These are phyloP conservation scores for Spea multiplicata DNA, from an alignment of 2,113 vertebrate genomes.

Conservation along the genomic window DNA sequence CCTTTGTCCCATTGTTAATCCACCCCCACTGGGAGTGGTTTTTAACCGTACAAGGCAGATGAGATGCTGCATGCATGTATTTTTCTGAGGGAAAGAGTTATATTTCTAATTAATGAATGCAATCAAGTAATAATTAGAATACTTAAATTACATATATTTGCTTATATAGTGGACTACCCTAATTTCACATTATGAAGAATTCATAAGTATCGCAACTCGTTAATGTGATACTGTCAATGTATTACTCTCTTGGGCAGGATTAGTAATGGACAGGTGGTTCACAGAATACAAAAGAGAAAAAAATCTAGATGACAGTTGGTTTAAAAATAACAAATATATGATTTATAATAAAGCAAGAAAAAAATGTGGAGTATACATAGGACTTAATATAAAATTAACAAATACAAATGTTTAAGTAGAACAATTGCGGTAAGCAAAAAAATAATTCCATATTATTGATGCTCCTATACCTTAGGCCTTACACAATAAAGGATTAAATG, in stretches of 20 bases:
- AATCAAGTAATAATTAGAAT: conserved; percentile 38
- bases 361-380: conserved; percentile 14
- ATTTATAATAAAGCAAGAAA: conserved; percentile 33
- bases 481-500: too few species aligned
- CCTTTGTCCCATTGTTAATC: too few species aligned
- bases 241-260: conserved; percentile 36
- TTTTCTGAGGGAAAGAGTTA: too few species aligned
- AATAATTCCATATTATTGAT: too few species aligned
- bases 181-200: conserved; percentile 19
- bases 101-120: neutral
- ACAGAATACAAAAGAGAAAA: conserved; percentile 22
- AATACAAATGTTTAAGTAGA: conserved; percentile 34
- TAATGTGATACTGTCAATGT: conserved; percentile 3
- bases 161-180: conserved; percentile 3
- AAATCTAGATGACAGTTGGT: conserved; percentile 21
- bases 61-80: too few species aligned
- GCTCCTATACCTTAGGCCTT: too few species aligned
- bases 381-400: conserved; percentile 29
- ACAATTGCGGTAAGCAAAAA: neutral
- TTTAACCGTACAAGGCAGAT: too few species aligned
- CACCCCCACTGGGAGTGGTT: too few species aligned
- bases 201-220: conserved; percentile 17
- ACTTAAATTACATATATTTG: conserved; percentile 13
- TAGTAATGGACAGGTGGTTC: conserved; percentile 40
- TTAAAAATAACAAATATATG: conserved; percentile 40